Evolutionary conservation across 2,797 vertebrate genomes (phyloP), one percentile per base, ranked within the genome.

Genomic region (Anabacerthia variegaticeps): DNA sequence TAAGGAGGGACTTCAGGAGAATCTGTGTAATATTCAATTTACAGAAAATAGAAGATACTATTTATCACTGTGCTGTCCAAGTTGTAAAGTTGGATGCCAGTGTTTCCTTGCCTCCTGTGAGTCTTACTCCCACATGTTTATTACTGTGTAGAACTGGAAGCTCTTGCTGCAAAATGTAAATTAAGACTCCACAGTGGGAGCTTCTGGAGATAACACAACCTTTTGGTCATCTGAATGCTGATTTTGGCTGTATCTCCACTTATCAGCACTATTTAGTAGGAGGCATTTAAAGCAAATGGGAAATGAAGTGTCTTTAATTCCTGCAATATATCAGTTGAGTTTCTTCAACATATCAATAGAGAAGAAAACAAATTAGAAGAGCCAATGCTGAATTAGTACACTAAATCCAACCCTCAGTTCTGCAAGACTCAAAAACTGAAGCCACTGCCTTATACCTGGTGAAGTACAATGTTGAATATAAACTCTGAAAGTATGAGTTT

Each of bases 81-180:
- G 34, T 46, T 87, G 20, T 89, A 92, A 95, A 89, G 63, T 46
- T 72, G 62, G 30, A 88, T 85, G 82, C 73, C 89, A 86, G 13
- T 88, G 83, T 88, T 93, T 81, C 61, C 68, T 91, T 93, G 12
- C 28, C 49, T 91, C 94, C 87, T 85, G 71, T 86, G 67, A 81
- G 68, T 94, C 92, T 85, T 92, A 89, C 72, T 90, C 43, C 65
- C 78, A 56, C 41, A 51, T 52, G 49, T 91, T 87, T 95, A 88
- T 93, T 94, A 58, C 48, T 52, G 36, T 43, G 28, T 41, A 72
- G 67, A 32, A 88, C 41, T 82, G 78, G 67, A 82, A 95, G 88
- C 4, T 63, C 27, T 91, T 76, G 51, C 75, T 93, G 79, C 46
- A 94, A 93, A 92, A 95, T 92, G 72, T 80, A 93, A 93, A 96